Percentiles rank a stretch among this genome's conserved stretches.
Evolutionary conservation across 2,888 invertebrate genomes (phyloP).

Genomic region (Ashinkailepas kermadecensis): DNA sequence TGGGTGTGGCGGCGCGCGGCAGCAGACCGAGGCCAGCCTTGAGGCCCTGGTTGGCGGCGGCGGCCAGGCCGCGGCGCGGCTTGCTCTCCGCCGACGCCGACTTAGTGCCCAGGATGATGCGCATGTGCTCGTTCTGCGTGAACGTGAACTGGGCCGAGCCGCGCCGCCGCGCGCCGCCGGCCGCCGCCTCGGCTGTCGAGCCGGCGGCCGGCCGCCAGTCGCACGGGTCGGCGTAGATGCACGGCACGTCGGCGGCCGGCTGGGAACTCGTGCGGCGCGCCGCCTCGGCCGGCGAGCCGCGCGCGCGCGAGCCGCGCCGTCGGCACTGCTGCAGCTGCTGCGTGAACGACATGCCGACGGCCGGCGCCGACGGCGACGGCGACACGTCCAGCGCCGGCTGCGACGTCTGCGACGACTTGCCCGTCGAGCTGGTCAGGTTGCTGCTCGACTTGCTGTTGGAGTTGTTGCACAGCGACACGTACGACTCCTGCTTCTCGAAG

Average conservation of each 20-base stretch:
- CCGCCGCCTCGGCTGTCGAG: slow-evolving; percentile 2
- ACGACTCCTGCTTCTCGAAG: slow-evolving; percentile 41
- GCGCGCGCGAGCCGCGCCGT: slow-evolving; percentile 40
- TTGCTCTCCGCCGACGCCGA: slow-evolving; percentile 31
- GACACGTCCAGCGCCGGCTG: slow-evolving; percentile 30
- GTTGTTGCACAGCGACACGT: slow-evolving; percentile 42
- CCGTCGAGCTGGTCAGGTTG: slow-evolving; percentile 42
- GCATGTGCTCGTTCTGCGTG: slow-evolving; percentile 34
- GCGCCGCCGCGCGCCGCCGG: slow-evolving; percentile 27
- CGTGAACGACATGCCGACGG: slow-evolving; percentile 41
- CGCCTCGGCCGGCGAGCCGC: slow-evolving; percentile 45
- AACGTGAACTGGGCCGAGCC: slow-evolving; percentile 33
- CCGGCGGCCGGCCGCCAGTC: slow-evolving; percentile 38
- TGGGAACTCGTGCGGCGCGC: slow-evolving; percentile 41
- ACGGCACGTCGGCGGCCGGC: slow-evolving; percentile 42
- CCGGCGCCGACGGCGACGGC: slow-evolving; percentile 29
- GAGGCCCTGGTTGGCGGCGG: background rate
- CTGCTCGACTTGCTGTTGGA: slow-evolving; percentile 43
- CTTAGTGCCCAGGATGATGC: slow-evolving; percentile 34
- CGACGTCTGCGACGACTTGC: slow-evolving; percentile 38
- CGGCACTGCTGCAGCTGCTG: slow-evolving; percentile 46
- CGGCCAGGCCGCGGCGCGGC: slow-evolving; percentile 9
- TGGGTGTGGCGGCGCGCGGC: slow-evolving; percentile 26
- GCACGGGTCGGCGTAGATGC: slow-evolving; percentile 41
- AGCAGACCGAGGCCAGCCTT: background rate